Evolutionary conservation across 2,113 vertebrate species (phyloP).

Genomic region (Amia ocellicauda): DNA sequence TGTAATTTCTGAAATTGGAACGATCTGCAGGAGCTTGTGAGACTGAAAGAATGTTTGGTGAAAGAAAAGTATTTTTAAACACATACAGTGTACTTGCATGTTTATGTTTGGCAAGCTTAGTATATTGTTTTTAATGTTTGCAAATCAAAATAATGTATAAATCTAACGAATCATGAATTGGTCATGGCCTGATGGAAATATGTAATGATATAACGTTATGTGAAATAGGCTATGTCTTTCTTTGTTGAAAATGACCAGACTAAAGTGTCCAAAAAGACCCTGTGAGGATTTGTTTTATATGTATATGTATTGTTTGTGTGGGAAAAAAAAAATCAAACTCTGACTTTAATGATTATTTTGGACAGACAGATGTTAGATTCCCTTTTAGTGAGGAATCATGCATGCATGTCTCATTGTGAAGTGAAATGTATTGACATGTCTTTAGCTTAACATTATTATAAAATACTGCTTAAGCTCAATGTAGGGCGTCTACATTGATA

Average conservation of each 20-base stretch:
- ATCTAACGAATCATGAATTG: constrained; percentile 60
- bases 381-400: too few relatives aligned
- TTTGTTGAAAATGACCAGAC: neutral
- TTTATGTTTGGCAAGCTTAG: neutral
- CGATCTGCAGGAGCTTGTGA: constrained; percentile 57
- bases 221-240: neutral
- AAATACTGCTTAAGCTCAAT: too few relatives aligned
- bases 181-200: constrained; percentile 60
- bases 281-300: neutral
- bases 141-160: neutral
- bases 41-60: constrained; percentile 45
- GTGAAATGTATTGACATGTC: too few relatives aligned
- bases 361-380: too few relatives aligned
- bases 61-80: neutral
- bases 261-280: neutral
- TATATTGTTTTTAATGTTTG: neutral
- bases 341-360: too few relatives aligned
- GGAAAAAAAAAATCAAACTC: too few relatives aligned
- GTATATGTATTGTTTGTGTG: neutral
- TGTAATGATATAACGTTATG: constrained; percentile 40
- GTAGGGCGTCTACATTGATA: too few relatives aligned
- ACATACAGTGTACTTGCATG: neutral
- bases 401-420: too few relatives aligned
- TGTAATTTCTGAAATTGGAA: constrained; percentile 63
- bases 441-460: too few relatives aligned